Base-by-base conservation (phyloP, 53 echinoderm and acorn worm genomes). In the Antedon mediterranea region DNA sequence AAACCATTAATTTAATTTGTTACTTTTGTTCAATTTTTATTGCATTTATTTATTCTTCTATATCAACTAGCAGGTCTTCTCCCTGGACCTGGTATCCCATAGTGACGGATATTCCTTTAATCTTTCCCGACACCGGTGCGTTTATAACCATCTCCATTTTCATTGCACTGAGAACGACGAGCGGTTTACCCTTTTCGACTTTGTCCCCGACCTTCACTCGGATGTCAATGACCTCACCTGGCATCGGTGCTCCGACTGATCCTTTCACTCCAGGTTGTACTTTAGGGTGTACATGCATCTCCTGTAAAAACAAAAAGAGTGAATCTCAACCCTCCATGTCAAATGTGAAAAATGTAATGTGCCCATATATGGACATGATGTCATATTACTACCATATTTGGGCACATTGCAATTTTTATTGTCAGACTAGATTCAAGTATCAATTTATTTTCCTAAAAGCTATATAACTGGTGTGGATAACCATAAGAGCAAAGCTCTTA, bases 91-190 rank as follows among this genome's bases (percentile, higher is more conserved):
- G 84, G 3, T 87, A 74, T 13, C 92, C 97, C 57, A 85, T 87
- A 71, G 77, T 76, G 57, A 92, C 92, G 33, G 83, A 78, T 26
- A 95, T 43, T 26, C 80, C 71, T 77, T 89, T 91, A 84, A 95
- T 86, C 13, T 73, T 82, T 11, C 97, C 97, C 7, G 88, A 79
- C 15, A 89, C 70, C 0, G 97, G 97, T 30, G 97, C 89, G 30
- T 87, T 88, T 43, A 92, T 89, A 5, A 95, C 91, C 97, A 95
- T 95, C 84, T 95, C 97, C 97, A 95, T 95, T 90, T 95, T 95
- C 97, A 95, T 95, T 57, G 97, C 97, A 43, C 97, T 95, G 71
- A 95, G 82, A 32, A 95, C 76, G 28, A 92, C 92, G 28, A 95
- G 71, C 13, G 97, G 91, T 32, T 84, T 87, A 33, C 91, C 97